Conservation (phyloP, 2,797 vertebrate species). For the Enteromius unitaeniatus region DNA sequence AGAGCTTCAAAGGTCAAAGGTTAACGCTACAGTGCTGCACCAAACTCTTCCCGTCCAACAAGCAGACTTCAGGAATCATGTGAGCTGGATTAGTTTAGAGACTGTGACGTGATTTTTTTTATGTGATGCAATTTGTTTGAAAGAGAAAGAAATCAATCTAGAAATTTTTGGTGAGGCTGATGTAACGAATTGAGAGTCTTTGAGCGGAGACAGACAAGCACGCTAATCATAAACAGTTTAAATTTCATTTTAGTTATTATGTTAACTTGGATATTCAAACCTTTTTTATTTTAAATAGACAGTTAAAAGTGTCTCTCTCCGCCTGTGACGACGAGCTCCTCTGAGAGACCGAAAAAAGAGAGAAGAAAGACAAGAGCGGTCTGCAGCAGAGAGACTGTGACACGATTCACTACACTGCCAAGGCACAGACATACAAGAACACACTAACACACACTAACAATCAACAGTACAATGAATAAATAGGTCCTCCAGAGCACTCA, state of each 20-base stretch:
- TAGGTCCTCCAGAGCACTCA: constrained; percentile 65
- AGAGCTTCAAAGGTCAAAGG: constrained; percentile 63
- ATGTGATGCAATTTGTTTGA: background rate
- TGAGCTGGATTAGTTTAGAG: constrained; percentile 42
- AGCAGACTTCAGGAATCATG: constrained; percentile 32
- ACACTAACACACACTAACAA: constrained; percentile 70
- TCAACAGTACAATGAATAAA: constrained; percentile 77
- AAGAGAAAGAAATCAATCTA: background rate
- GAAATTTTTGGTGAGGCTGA: background rate
- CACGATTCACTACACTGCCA: constrained; percentile 73
- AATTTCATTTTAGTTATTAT: background rate
- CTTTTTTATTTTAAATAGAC: background rate
- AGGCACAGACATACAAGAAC: constrained; percentile 71
- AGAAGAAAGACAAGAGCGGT: constrained; percentile 26
- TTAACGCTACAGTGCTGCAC: constrained; percentile 78
- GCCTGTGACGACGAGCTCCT: background rate
- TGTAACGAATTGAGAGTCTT: background rate
- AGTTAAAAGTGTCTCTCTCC: background rate
- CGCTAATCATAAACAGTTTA: background rate
- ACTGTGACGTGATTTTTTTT: no score
- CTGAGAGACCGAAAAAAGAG: constrained; percentile 22
- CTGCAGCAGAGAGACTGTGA: constrained; percentile 63
- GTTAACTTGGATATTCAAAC: background rate
- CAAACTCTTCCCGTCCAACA: constrained; percentile 58
- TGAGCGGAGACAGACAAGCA: background rate